Base-by-base conservation (phyloP, 1,140 invertebrate genomes). In the Pseudomyrmex pallidus region DNA sequence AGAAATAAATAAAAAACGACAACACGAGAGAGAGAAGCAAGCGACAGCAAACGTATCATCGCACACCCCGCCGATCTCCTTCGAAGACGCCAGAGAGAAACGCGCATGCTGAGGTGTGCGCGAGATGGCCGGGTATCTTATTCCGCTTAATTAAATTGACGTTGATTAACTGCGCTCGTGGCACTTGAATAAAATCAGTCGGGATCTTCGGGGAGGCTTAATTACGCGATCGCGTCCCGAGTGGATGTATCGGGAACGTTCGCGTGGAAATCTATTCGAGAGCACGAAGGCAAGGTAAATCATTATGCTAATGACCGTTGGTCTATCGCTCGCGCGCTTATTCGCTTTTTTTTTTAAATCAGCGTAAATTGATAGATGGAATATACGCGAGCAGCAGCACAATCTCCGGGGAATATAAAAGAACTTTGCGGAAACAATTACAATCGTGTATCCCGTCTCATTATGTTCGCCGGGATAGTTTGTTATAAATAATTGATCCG, bases 181-280 rank as follows among this genome's bases (percentile, higher is more conserved):
- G 20, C 12, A 13, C 20, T 48, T 80, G 44, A 59, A 70, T 70
- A 72, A 80, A 70, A 80, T 72, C n/a, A 50, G 70, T 67, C 52
- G 50, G 35, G 20, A 78, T 68, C 52, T 48, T 10, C 52, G 35
- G 15, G 13, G 35, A 3, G 35, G 35, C 35, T 35, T 48, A 67
- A 78, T 78, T 46, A 13, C 54, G 56, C 35, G 22, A 20, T 12
- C 44, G 22, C 35, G 20, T 12, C 25, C 17, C 3, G 59, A 25
- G 20, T 12, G 8, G 4, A 22, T 2, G 59, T 59, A 20, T 59
- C 62, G 35, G 15, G 7, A 25, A 35, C 22, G 5, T 63, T 15
- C 15, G 4, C 5, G 9, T 7, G 61, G 8, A 10, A 57, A 17
- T 17, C 17, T 17, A 17, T 57, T 57, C 8, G 20, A 4, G 57